Evolutionary conservation across 2,797 vertebrate species (phyloP), one percentile per base, ranked within the genome.

Genomic region (Alcedo quadribrachys): DNA sequence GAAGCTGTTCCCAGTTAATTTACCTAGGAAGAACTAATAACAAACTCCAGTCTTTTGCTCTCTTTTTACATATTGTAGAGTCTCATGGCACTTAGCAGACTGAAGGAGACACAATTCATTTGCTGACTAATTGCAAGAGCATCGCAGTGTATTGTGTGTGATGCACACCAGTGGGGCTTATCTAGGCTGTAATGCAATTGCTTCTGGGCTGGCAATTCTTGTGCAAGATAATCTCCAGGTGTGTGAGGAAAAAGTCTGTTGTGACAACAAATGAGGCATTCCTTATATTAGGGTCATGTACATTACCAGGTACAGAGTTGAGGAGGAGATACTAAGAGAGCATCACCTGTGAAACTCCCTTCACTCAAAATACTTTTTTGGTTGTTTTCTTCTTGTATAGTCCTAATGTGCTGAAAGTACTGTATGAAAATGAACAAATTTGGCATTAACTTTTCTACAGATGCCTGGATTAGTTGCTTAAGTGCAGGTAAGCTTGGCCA

Each of bases 1-100:
- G 96, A 95, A 91, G 51, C 68, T 86, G 43, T 54, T 76, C 40
- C 18, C 54, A 74, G 11, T 92, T 94, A 95, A 93, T 95, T 94
- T 95, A 83, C 71, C 82, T 83, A 81, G 63, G 32, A 78, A 90
- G 67, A 91, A 92, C 85, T 94, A 94, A 94, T 79, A 83, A 76
- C 42, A 0, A 93, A 51, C 77, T 87, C 24, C 45, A 53, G 62
- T 25, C 50, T 85, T 89, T 54, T 87, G 63, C 50, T 87, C 21
- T 79, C 32, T 45, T 88, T 95, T 80, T 51, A 21, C 73, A 18
- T 37, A 42, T 48, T 33, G 60, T 32, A 73, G 43, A 54, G 48
- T 42, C 74, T 85, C 60, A 13, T 21, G 17, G 14, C 30, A 75
- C 40, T 89, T 69, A 32, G 43, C 40, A 76, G 73, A 37, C 32